phyloP scores from a whole-genome alignment of 2,888 invertebrate species.

The Scaptomyza cyrtandrae region DNA sequence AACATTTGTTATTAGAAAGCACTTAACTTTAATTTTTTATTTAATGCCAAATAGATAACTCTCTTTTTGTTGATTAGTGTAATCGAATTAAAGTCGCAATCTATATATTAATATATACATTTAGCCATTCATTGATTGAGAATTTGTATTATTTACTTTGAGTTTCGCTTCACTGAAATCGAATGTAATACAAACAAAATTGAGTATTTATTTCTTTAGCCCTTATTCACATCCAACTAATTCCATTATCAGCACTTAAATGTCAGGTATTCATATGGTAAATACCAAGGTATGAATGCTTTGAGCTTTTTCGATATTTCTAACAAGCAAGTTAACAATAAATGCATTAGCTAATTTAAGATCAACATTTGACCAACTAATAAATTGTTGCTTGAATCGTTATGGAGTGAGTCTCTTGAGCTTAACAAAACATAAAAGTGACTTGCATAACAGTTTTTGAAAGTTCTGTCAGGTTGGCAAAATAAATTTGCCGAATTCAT shows the following conservation, averaged over 20 bases:
- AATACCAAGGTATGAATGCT: no score
- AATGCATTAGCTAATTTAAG: not conserved
- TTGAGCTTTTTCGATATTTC: not conserved
- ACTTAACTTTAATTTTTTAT: no score
- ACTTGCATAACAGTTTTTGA: not conserved
- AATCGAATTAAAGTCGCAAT: no score
- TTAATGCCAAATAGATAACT: no score
- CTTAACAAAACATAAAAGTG: not conserved
- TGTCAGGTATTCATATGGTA: not conserved
- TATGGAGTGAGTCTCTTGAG: no score
- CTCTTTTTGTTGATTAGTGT: no score
- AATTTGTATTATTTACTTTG: conserved; percentile 30
- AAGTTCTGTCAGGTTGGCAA: no score
- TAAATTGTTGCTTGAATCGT: no score
- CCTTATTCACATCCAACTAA: not conserved
- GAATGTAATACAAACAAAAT: not conserved
- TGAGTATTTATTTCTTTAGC: not conserved
- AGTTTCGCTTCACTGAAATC: conserved; percentile 11
- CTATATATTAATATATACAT: no score
- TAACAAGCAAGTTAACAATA: not conserved
- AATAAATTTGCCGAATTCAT: not conserved
- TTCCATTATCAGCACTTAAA: conserved; percentile 12
- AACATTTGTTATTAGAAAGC: no score
- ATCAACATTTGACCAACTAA: no score
- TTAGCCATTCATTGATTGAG: no score